Evolutionary conservation across 2,113 vertebrate species (phyloP).

Genomic region (Hippocampus comes): DNA sequence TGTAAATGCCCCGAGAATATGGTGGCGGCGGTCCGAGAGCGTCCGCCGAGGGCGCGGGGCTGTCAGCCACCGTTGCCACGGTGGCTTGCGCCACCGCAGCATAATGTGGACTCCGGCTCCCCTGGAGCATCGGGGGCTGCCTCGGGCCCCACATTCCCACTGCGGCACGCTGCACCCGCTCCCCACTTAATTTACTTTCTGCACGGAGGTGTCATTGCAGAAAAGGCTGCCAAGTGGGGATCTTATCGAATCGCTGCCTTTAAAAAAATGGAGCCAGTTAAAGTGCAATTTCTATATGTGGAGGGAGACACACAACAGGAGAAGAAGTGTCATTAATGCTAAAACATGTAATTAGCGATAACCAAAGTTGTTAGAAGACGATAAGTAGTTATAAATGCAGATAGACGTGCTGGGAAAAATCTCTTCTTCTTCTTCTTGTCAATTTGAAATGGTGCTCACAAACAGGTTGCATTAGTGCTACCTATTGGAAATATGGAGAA

Average conservation of each 20-base stretch:
- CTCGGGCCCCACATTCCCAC: conserved; percentile 58
- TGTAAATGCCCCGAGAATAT: conserved; percentile 80
- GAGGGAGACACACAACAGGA: conserved; percentile 2
- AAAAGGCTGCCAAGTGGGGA: conserved; percentile 60
- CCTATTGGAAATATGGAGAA: no score
- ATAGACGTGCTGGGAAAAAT: no score
- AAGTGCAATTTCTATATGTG: conserved; percentile 32
- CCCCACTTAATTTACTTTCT: conserved; percentile 71
- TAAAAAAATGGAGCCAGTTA: conserved; percentile 33
- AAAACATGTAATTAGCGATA: no score
- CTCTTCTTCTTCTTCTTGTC: no score
- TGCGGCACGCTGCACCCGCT: conserved; percentile 59
- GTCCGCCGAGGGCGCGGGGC: conserved; percentile 62
- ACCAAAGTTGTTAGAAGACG: no score
- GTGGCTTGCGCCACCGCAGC: conserved; percentile 59
- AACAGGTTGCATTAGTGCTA: no score
- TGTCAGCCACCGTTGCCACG: conserved; percentile 62
- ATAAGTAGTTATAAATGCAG: no score
- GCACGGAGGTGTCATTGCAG: conserved; percentile 62
- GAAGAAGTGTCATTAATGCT: no score
- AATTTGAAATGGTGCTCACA: no score
- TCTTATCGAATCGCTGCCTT: conserved; percentile 47
- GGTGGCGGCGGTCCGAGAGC: conserved; percentile 70
- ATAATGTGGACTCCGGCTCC: conserved; percentile 66
- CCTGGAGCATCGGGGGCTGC: conserved; percentile 60